A percentile compares a stretch with the other conserved stretches of the same genome.
Conservation (phyloP, 1,140 invertebrate genomes). For the Portunus trituberculatus region DNA sequence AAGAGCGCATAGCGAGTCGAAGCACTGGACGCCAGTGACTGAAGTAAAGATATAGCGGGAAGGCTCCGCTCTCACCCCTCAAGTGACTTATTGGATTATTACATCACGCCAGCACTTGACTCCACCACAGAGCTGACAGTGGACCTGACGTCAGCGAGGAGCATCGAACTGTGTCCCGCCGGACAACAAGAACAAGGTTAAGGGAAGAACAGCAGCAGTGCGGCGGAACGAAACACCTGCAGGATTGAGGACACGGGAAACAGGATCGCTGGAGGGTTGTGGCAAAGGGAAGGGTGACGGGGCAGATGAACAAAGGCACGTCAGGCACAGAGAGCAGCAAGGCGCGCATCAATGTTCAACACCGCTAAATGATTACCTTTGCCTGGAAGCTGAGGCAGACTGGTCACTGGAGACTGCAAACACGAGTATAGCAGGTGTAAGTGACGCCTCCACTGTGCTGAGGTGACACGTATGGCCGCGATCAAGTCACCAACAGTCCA, state of each 20-base stretch:
- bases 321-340: background rate
- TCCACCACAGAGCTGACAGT: background rate
- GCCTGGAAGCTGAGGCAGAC: too few species aligned
- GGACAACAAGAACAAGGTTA: background rate
- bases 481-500: too few species aligned
- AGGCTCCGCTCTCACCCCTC: background rate
- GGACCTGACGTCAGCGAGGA: background rate
- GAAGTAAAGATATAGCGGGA: background rate
- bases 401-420: too few species aligned
- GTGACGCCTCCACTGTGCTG: too few species aligned
- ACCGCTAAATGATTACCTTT: too few species aligned
- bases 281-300: background rate
- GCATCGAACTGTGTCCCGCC: background rate
- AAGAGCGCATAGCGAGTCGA: background rate
- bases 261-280: background rate
- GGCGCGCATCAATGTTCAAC: too few species aligned
- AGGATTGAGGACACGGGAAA: background rate
- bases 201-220: background rate
- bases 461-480: too few species aligned
- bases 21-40: background rate
- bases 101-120: constrained; percentile 1
- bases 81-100: background rate
- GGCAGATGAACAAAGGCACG: background rate
- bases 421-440: too few species aligned
- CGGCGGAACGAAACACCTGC: background rate